Evolutionary conservation across 2,888 invertebrate species (phyloP), one percentile per base, ranked within the genome.

Genomic region (Megaustenia siamemsis): DNA sequence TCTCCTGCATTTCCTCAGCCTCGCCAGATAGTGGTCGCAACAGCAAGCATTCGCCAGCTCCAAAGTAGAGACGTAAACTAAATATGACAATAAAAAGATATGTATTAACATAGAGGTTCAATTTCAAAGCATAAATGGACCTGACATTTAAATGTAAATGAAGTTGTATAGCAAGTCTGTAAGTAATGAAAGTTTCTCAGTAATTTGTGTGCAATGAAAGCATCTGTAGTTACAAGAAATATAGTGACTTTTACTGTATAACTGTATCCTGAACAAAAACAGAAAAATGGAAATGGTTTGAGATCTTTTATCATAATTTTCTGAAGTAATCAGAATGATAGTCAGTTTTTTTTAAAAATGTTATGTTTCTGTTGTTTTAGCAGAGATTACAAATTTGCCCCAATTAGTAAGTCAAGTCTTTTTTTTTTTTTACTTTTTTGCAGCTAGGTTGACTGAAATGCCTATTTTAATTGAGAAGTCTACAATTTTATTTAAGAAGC

Each of bases 1-100:
- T 96, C 93, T 97, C 97, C 94, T 96, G 95, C 85, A 94, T 90
- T 76, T 87, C 87, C 5, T 96, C 96, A 86, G 95, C 95, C 49
- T 93, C 93, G 53, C 92, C 93, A 90, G 97, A 96, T 84, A 96
- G 95, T 92, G 97, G 96, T 90, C 96, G 96, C 87, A 98, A 95
- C 8, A 97, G 96, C 89, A 98, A 96, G 93, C 97, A 97, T 94
- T 98, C 98, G 3, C 98, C 98, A 94, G 97, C 97, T 94, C 98
- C 98, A 94, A 98, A 97, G 95, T 97, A 98, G 86, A 98, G 94
- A 86, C 97, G 95, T 86, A 97, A 86, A 87, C 93, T 94, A 89
- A 32, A 91, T 1, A 32, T 43, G 49, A 73, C 8, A 73, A 45
- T n/a, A 90, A 71, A 12, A 73, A n/a, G 43, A n/a, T 21, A 24